Conservation (phyloP, 1,140 invertebrate genomes). For the Caenorhabditis inopinata region DNA sequence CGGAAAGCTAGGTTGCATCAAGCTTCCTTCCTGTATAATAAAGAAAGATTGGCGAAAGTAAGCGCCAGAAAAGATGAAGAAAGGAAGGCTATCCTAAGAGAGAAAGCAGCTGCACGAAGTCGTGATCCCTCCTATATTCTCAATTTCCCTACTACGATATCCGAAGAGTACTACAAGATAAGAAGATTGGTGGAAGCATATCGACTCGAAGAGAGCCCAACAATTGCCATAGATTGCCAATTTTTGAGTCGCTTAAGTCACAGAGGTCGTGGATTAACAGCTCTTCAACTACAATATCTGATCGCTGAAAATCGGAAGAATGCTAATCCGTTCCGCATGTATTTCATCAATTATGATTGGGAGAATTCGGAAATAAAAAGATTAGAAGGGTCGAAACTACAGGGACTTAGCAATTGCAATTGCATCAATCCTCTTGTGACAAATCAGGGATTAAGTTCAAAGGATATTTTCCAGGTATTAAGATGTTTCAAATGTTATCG, state of each 20-base stretch:
- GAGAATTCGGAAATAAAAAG: background rate
- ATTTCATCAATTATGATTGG: slow-evolving; percentile 51
- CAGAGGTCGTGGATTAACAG: slow-evolving; percentile 47
- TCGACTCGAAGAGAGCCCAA: slow-evolving; percentile 38
- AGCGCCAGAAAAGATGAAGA: slow-evolving; percentile 11
- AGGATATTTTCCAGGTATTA: background rate
- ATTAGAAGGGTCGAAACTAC: background rate
- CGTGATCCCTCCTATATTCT: background rate
- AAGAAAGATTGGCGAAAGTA: slow-evolving; percentile 2
- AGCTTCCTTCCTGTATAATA: slow-evolving; percentile 43
- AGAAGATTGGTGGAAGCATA: background rate
- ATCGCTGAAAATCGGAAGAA: slow-evolving; percentile 37
- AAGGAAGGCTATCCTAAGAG: background rate
- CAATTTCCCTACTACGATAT: background rate
- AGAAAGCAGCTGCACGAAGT: background rate
- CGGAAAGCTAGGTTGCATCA: slow-evolving; percentile 46
- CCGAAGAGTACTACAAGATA: background rate
- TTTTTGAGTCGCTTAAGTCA: slow-evolving; percentile 46
- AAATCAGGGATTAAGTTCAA: background rate
- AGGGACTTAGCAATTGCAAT: background rate
- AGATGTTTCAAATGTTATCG: too few species aligned
- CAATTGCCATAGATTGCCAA: slow-evolving; percentile 53
- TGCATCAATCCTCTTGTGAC: background rate
- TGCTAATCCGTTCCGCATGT: slow-evolving; percentile 1
- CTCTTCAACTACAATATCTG: slow-evolving; percentile 49